Evolutionary conservation across 23 tunicate genomes (phyloP).

Genomic region (Halocynthia roretzi): DNA sequence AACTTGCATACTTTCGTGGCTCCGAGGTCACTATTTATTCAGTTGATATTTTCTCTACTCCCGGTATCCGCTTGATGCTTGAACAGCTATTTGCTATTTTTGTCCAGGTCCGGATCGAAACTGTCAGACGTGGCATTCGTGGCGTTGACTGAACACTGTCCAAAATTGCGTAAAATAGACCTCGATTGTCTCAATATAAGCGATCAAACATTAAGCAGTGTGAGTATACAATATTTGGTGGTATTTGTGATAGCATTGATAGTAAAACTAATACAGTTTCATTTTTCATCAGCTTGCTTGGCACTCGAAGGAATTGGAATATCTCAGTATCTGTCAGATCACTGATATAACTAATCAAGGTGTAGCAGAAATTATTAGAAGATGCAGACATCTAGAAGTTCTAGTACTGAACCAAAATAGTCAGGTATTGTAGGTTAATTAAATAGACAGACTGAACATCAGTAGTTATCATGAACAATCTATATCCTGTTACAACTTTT

Average conservation of each 20-base stretch:
- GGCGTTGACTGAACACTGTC: constrained; percentile 18
- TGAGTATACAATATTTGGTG: neutral
- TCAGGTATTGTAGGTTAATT: neutral
- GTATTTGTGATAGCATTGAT: neutral
- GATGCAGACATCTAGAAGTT: neutral
- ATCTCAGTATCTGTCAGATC: constrained; percentile 1
- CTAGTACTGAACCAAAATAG: neutral
- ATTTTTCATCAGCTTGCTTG: neutral
- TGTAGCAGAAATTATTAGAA: constrained; percentile 3
- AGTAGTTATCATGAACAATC: too few species aligned
- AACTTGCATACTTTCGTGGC: constrained; percentile 2
- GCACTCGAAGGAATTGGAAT: neutral
- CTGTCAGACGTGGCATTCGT: constrained; percentile 12
- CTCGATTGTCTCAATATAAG: constrained; percentile 7
- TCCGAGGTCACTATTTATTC: neutral
- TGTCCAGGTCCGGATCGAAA: neutral
- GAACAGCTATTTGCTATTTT: neutral
- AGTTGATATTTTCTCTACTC: too few species aligned
- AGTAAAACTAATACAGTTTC: neutral
- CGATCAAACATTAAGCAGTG: constrained; percentile 1
- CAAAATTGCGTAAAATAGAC: neutral
- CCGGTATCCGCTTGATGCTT: neutral
- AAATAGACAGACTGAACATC: too few species aligned
- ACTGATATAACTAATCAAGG: neutral
- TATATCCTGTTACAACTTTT: too few species aligned